Conservation (phyloP, 2,113 vertebrate species). For the Heterotilapia buettikoferi region DNA sequence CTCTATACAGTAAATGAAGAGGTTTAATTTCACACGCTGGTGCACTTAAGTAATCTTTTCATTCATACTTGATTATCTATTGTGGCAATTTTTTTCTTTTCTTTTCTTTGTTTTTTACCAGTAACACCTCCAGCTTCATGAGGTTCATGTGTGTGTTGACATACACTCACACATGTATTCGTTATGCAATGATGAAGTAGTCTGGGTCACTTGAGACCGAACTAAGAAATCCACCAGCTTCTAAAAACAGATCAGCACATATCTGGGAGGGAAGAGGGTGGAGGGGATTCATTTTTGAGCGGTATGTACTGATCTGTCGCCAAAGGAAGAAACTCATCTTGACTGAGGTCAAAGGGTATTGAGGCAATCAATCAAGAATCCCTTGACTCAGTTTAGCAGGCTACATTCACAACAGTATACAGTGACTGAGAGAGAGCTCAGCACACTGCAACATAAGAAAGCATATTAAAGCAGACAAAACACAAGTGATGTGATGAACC, state of each 20-base stretch:
- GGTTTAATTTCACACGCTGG: neutral
- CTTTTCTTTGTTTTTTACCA: neutral
- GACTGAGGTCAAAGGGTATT: neutral
- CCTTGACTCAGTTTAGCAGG: neutral
- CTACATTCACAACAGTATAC: neutral
- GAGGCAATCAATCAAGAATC: neutral
- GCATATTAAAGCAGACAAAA: neutral
- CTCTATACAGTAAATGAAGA: neutral
- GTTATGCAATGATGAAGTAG: conserved; percentile 16
- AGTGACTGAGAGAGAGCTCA: neutral
- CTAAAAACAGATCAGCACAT: conserved; percentile 62
- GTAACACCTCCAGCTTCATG: neutral
- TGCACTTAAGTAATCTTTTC: neutral
- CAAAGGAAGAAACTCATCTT: conserved; percentile 28
- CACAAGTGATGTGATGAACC: neutral
- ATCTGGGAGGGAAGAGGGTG: conserved; percentile 28
- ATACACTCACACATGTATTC: neutral
- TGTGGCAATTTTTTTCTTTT: neutral
- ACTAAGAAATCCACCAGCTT: conserved; percentile 33
- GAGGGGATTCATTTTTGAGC: conserved; percentile 1
- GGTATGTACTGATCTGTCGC: conserved; percentile 11
- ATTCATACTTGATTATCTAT: neutral
- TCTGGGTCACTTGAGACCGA: conserved; percentile 38
- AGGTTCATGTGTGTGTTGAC: neutral
- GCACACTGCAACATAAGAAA: neutral